Evolutionary conservation across 2,797 vertebrate genomes (phyloP).

Genomic region (Philypnodon macrostomus): DNA sequence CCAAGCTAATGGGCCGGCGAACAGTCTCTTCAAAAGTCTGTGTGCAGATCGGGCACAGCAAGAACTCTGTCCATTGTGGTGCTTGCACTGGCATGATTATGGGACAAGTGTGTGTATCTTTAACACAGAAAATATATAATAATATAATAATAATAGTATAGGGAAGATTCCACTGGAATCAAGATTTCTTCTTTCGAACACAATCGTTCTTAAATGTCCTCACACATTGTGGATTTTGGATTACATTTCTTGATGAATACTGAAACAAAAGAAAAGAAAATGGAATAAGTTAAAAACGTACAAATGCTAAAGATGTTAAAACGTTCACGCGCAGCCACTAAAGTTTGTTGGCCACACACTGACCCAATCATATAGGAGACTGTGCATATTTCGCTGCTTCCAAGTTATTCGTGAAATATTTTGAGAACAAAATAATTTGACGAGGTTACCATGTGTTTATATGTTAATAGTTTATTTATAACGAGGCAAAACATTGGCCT

Average conservation of each 20-base stretch:
- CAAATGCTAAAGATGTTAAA: background rate
- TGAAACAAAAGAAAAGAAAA: slow-evolving; percentile 47
- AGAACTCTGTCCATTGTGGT: slow-evolving; percentile 99
- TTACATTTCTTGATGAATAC: slow-evolving; percentile 82
- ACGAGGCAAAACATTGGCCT: background rate
- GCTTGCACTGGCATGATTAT: slow-evolving; percentile 99
- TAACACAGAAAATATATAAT: slow-evolving; percentile 70
- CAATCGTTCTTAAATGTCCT: slow-evolving; percentile 79
- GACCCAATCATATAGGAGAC: no score
- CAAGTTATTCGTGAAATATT: background rate
- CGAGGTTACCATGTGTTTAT: no score
- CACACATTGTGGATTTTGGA: slow-evolving; percentile 80
- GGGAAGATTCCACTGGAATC: slow-evolving; percentile 99
- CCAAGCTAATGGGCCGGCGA: slow-evolving; percentile 96
- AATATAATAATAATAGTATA: slow-evolving; percentile 68
- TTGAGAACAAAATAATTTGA: background rate
- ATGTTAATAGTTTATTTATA: no score
- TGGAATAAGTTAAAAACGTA: slow-evolving; percentile 13
- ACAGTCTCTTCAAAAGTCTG: slow-evolving; percentile 98
- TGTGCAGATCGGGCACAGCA: slow-evolving; percentile 99
- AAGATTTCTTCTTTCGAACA: slow-evolving; percentile 81
- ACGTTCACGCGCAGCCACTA: no score
- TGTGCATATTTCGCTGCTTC: no score
- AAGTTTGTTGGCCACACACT: no score
- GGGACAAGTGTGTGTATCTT: slow-evolving; percentile 59